Conservation (phyloP, 2,113 vertebrate genomes). For the Miniopterus natalensis region DNA sequence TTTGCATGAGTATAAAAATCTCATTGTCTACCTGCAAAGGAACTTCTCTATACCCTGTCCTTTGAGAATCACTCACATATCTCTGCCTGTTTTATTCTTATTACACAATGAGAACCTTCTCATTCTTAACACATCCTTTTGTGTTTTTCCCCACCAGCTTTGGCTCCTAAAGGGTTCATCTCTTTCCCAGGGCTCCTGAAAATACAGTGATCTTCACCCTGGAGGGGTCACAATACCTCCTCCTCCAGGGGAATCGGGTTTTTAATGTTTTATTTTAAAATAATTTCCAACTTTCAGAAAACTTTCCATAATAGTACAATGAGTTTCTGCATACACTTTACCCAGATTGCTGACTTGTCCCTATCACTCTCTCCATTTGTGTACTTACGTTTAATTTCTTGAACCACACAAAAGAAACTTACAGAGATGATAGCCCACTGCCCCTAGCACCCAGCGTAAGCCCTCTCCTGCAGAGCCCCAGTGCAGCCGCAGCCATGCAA, state of each 20-base stretch:
- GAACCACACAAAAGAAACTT: neutral
- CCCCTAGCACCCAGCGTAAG: neutral
- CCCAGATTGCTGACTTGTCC: neutral
- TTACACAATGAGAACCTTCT: neutral
- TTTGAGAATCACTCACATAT: neutral
- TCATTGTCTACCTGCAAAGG: neutral
- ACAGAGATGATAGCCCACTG: neutral
- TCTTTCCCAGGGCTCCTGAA: neutral
- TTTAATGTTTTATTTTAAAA: conserved; percentile 46
- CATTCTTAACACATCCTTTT: neutral
- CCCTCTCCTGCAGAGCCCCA: neutral
- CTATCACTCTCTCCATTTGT: neutral
- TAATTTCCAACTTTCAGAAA: conserved; percentile 21
- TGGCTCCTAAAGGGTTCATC: neutral
- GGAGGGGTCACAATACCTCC: neutral
- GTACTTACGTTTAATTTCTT: neutral
- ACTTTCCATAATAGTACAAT: neutral
- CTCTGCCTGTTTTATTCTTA: neutral
- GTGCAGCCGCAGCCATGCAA: neutral
- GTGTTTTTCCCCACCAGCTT: neutral
- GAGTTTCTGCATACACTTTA: neutral
- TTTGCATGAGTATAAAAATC: neutral
- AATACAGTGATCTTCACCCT: neutral
- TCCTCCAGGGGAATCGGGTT: neutral
- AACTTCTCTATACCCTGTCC: neutral